These are phyloP conservation scores for Pseudochirops cupreus DNA, from an alignment of 2,797 vertebrate genomes.

Conservation along the genomic window DNA sequence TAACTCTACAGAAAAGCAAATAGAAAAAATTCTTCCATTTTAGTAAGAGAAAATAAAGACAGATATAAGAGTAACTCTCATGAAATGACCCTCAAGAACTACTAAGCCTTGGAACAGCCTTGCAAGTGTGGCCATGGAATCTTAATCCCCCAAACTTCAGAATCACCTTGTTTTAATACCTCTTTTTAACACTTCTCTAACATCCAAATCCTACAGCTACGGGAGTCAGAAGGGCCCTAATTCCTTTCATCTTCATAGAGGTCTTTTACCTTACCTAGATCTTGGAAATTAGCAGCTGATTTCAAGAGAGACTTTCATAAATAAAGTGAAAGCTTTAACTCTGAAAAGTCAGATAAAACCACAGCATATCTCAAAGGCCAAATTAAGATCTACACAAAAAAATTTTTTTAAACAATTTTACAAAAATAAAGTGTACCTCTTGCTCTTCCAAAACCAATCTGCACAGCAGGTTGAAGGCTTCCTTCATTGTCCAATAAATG, in stretches of 20 bases:
- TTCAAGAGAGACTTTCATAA: conserved; percentile 47
- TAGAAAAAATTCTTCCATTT: not conserved
- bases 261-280: not conserved
- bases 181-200: not conserved
- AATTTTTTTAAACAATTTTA: not conserved
- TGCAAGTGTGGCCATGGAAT: not conserved
- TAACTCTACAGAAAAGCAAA: not conserved
- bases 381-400: conserved; percentile 14
- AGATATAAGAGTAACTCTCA: not conserved
- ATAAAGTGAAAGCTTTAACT: conserved; percentile 71
- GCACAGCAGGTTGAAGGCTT: conserved; percentile 97
- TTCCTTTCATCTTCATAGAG: not conserved
- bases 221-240: conserved; percentile 19
- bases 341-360: conserved; percentile 47
- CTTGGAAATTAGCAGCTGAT: not conserved
- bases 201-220: conserved; percentile 7
- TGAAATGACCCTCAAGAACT: not conserved
- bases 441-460: conserved; percentile 94
- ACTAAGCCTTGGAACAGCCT: conserved; percentile 13
- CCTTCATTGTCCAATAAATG: conserved; percentile 98
- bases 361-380: conserved; percentile 11
- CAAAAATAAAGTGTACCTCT: conserved; percentile 89
- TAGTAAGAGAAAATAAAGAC: not conserved
- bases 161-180: not conserved
- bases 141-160: not conserved